Conservation (phyloP, 2,113 vertebrate genomes). For the Lasiurus cinereus region DNA sequence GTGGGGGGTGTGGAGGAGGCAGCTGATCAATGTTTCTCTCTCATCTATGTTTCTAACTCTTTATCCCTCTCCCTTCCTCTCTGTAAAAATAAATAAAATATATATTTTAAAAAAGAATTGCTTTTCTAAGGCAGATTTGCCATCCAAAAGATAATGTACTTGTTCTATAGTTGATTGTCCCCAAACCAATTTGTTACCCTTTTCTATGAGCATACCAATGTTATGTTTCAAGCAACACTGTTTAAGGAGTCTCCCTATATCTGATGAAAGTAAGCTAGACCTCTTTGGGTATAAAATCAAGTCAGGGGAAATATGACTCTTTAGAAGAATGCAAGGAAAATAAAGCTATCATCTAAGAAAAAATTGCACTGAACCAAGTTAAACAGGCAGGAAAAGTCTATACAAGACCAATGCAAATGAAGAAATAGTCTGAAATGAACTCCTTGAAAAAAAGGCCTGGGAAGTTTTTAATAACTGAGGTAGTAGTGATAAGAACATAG, state of each 20-base stretch:
- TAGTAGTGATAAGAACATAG: too few species aligned
- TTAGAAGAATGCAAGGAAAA: background rate
- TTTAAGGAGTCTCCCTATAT: background rate
- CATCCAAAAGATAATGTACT: background rate
- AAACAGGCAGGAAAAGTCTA: background rate
- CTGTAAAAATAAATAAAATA: too few species aligned
- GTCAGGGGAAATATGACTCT: background rate
- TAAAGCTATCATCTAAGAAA: background rate
- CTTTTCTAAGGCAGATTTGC: constrained; percentile 37
- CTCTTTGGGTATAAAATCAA: background rate
- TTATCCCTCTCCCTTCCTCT: too few species aligned
- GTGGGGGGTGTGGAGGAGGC: too few species aligned
- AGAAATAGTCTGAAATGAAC: background rate
- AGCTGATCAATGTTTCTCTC: too few species aligned
- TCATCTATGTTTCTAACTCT: too few species aligned
- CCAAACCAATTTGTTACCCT: background rate
- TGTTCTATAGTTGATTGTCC: background rate
- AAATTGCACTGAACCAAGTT: background rate
- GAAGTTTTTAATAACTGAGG: background rate
- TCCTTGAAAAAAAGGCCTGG: background rate
- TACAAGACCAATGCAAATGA: background rate
- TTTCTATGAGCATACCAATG: background rate
- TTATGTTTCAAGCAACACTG: background rate
- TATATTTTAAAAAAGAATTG: background rate
- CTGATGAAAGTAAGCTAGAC: background rate